Evolutionary conservation across 2,888 invertebrate genomes (phyloP).

Genomic region (Parnassius glacialis): DNA sequence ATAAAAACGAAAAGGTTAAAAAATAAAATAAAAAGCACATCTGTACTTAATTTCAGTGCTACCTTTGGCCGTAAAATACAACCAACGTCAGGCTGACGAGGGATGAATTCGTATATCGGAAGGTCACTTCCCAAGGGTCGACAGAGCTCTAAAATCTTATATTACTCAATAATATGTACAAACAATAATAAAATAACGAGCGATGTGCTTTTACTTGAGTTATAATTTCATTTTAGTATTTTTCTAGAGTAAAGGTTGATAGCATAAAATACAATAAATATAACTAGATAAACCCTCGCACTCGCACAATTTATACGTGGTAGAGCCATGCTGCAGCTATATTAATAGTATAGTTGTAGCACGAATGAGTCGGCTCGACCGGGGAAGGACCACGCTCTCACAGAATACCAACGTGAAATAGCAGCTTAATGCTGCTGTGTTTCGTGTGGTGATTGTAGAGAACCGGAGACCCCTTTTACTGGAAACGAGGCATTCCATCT

Average conservation of each 20-base stretch:
- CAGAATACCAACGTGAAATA: too few species aligned
- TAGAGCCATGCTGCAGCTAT: too few species aligned
- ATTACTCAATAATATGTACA: constrained; percentile 40
- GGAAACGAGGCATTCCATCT: too few species aligned
- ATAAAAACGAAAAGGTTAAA: constrained; percentile 16
- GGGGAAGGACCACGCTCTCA: too few species aligned
- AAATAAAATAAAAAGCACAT: constrained; percentile 38
- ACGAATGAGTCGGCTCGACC: too few species aligned
- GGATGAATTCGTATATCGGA: constrained; percentile 59
- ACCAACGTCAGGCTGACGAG: constrained; percentile 54
- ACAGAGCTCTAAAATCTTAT: constrained; percentile 56
- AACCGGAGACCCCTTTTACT: too few species aligned
- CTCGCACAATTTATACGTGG: too few species aligned
- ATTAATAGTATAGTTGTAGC: too few species aligned
- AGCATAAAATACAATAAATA: constrained; percentile 2
- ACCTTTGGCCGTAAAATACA: constrained; percentile 57
- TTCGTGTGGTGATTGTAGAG: too few species aligned
- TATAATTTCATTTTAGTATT: constrained; percentile 61
- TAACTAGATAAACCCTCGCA: neutral
- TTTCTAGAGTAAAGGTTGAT: constrained; percentile 31
- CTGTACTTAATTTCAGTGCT: constrained; percentile 48
- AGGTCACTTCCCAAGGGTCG: constrained; percentile 56
- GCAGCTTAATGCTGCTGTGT: too few species aligned
- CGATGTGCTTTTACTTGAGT: constrained; percentile 55
- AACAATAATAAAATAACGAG: constrained; percentile 61